Conservation (phyloP, 64 coral and sea anemone species). For the Montipora sp. region DNA sequence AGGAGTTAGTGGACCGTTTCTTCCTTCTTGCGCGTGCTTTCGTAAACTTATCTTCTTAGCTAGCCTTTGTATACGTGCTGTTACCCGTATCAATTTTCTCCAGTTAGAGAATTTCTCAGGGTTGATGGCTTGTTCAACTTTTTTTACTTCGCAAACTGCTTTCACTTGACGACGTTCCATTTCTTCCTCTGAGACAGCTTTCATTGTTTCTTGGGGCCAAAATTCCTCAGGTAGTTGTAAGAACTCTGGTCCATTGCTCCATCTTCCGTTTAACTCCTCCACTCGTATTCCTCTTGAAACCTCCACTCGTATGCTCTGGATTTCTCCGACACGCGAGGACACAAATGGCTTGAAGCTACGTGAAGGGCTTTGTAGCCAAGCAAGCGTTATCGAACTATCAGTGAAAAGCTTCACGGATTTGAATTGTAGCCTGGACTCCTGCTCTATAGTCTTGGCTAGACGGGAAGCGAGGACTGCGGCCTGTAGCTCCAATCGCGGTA, state of each 20-base stretch:
- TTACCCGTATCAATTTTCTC: slow-evolving; percentile 46
- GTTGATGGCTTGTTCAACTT: not conserved
- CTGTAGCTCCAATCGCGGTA: slow-evolving; percentile 63
- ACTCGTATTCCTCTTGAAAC: slow-evolving; percentile 40
- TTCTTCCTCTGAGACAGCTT: not conserved
- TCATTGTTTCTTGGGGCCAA: not conserved
- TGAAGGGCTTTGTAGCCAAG: slow-evolving; percentile 44
- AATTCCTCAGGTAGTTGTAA: slow-evolving; percentile 16
- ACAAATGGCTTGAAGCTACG: slow-evolving; percentile 59
- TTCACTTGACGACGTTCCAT: not conserved
- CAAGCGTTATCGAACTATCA: slow-evolving; percentile 43
- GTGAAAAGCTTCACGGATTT: slow-evolving; percentile 58
- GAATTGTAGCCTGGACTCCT: slow-evolving; percentile 35
- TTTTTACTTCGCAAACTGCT: not conserved
- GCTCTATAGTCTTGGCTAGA: slow-evolving; percentile 2
- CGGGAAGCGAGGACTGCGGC: slow-evolving; percentile 40
- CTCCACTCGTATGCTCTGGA: too few species aligned
- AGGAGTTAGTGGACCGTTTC: not conserved
- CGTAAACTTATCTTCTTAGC: slow-evolving; percentile 34
- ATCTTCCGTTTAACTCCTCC: slow-evolving; percentile 36
- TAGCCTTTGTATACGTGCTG: slow-evolving; percentile 36
- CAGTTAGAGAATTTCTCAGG: slow-evolving; percentile 46
- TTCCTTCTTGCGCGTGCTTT: not conserved
- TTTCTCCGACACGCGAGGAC: slow-evolving; percentile 42
- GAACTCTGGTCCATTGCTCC: slow-evolving; percentile 53